phyloP scores from a whole-genome alignment of 2,113 vertebrate genomes.

The Hypanus sabinus region DNA sequence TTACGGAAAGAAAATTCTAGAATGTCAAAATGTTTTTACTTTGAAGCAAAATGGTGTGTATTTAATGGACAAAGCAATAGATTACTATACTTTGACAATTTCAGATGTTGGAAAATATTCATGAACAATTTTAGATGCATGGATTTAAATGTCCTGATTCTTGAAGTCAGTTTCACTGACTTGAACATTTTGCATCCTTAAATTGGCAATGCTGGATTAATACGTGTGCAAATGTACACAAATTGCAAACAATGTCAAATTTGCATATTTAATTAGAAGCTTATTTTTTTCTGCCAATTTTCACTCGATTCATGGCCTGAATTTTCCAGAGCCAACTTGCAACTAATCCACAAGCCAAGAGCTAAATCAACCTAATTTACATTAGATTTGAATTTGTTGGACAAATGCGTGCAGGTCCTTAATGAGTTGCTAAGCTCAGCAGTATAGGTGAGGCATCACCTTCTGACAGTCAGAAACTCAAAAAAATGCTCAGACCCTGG shows the following conservation, averaged over 20 bases:
- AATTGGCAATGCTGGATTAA: no score
- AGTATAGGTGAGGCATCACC: no score
- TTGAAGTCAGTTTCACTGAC: background rate
- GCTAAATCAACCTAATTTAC: no score
- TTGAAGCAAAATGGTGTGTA: background rate
- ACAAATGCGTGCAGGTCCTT: no score
- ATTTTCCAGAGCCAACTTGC: no score
- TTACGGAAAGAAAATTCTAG: background rate
- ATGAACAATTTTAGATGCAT: background rate
- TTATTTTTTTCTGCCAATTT: background rate
- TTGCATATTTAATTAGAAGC: background rate
- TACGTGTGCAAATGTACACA: background rate
- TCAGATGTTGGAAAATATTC: background rate
- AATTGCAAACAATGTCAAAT: background rate
- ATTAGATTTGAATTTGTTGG: no score
- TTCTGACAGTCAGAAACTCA: no score
- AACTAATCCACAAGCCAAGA: no score
- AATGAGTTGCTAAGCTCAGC: no score
- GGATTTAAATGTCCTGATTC: background rate
- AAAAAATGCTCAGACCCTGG: no score
- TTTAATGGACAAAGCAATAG: background rate
- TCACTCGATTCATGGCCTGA: background rate
- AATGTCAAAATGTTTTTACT: background rate
- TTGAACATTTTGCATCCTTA: no score
- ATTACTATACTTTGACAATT: background rate